Percentiles rank a stretch among this genome's conserved stretches.
These are phyloP conservation scores for Acropternis orthonyx DNA, from an alignment of 2,797 vertebrate genomes.

Conservation along the genomic window DNA sequence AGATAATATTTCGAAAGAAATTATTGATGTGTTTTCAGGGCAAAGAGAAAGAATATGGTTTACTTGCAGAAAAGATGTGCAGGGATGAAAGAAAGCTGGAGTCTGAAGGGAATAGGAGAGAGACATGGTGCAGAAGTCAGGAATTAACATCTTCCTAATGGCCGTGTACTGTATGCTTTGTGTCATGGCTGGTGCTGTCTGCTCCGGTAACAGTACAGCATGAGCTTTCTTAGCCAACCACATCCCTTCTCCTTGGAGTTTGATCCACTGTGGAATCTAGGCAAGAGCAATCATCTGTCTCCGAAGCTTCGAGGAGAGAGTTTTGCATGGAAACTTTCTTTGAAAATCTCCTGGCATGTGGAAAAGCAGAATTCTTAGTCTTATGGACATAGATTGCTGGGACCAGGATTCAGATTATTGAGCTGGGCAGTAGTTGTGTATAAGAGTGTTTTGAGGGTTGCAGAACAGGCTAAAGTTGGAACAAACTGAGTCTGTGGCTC, in stretches of 20 bases:
- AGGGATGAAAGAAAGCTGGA: background rate
- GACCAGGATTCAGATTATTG: background rate
- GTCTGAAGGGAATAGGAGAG: background rate
- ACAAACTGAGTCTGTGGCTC: background rate
- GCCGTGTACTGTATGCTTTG: background rate
- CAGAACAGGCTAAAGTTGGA: background rate
- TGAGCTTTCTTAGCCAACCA: background rate
- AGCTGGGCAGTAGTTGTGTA: background rate
- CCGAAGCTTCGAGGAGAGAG: background rate
- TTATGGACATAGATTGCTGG: background rate
- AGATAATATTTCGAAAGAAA: background rate
- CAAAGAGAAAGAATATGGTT: background rate
- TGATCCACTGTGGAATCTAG: background rate
- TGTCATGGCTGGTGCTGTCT: background rate
- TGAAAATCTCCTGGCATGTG: background rate
- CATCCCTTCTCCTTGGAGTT: background rate
- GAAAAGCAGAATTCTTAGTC: background rate
- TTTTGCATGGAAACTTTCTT: background rate
- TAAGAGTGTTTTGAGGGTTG: background rate
- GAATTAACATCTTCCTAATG: background rate
- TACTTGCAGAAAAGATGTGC: background rate
- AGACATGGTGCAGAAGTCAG: background rate
- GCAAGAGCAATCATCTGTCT: background rate
- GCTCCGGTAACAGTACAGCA: background rate
- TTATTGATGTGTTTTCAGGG: background rate